A percentile compares a stretch with the other conserved stretches of the same genome.
These are phyloP conservation scores for Orgyia antiqua DNA, from an alignment of 2,888 invertebrate genomes.

Conservation along the genomic window DNA sequence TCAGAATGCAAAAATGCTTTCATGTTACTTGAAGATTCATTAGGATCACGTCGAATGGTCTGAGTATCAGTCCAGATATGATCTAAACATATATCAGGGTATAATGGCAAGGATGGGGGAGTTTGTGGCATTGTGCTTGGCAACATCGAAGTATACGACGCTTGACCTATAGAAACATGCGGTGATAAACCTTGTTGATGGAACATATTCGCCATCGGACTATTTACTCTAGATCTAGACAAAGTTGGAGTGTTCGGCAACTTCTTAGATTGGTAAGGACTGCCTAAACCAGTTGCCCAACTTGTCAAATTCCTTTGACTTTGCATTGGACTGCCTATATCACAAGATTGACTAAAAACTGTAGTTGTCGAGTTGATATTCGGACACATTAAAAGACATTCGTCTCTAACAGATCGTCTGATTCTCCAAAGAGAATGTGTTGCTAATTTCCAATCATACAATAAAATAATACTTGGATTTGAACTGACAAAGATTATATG, in stretches of 20 bases:
- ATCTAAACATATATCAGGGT: slow-evolving; percentile 92
- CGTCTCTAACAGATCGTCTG: slow-evolving; percentile 85
- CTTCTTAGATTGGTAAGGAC: slow-evolving; percentile 60
- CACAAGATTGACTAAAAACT: slow-evolving; percentile 62
- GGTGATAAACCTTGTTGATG: slow-evolving; percentile 69
- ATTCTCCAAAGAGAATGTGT: slow-evolving; percentile 91
- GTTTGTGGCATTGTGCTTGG: slow-evolving; percentile 65
- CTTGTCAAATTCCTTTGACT: slow-evolving; percentile 54
- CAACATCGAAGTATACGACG: slow-evolving; percentile 63
- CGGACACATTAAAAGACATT: slow-evolving; percentile 80
- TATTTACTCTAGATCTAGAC: slow-evolving; percentile 54
- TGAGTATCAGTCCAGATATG: slow-evolving; percentile 91
- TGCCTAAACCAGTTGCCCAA: slow-evolving; percentile 54
- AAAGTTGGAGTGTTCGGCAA: slow-evolving; percentile 43
- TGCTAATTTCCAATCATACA: slow-evolving; percentile 87
- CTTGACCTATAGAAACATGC: slow-evolving; percentile 65
- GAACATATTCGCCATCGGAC: slow-evolving; percentile 67
- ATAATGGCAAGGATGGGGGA: slow-evolving; percentile 82
- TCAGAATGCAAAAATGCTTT: slow-evolving; percentile 92
- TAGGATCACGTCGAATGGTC: slow-evolving; percentile 46
- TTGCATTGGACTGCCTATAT: slow-evolving; percentile 60
- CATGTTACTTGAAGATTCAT: slow-evolving; percentile 49
- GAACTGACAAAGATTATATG: slow-evolving; percentile 87
- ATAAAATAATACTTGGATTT: slow-evolving; percentile 87
- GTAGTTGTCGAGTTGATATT: slow-evolving; percentile 63